Evolutionary conservation across 2,888 invertebrate species (phyloP), one percentile per base, ranked within the genome.

Genomic region (Lithosia quadra): DNA sequence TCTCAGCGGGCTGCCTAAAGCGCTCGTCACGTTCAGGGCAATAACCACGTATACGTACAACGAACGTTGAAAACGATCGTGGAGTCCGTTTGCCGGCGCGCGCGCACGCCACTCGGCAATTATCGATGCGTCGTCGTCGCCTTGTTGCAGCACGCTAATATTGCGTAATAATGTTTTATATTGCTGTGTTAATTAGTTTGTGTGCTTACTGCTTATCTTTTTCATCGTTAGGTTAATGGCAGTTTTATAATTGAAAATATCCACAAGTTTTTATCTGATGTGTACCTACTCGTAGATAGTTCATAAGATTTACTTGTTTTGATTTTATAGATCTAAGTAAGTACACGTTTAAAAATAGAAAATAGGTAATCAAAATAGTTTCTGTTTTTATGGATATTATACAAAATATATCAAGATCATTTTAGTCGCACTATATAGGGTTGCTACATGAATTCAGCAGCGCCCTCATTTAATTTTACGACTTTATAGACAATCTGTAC

Each of bases 31-130:
- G 79, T 76, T 72, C 81, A 74, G 86, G 83, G 84, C 86, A 86
- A 83, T 85, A 86, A 85, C 86, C 85, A 86, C 66, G 63, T 74
- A 75, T 76, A 75, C 76, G 74, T 82, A 81, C 76, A 77, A 73
- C 69, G 78, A 79, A 76, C 85, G 81, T 74, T 76, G 77, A 77
- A 68, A 72, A 63, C 71, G 67, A 65, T 71, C 57, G 74, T 49
- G n/a, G 57, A 39, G 53, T 39, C 72, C 70, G 75, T 71, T 75
- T 63, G 71, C 53, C 55, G 53, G 72, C 79, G 76, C 71, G 58
- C 69, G 81, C 80, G 83, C 83, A 79, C 77, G 81, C 78, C 77
- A 74, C 79, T 73, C 55, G 75, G 74, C 76, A 80, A 78, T 82
- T 86, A 86, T 81, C 75, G 80, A 82, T 77, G 83, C 80, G 70